Conservation (phyloP, 2,888 invertebrate species). For the Apamea epomidion region DNA sequence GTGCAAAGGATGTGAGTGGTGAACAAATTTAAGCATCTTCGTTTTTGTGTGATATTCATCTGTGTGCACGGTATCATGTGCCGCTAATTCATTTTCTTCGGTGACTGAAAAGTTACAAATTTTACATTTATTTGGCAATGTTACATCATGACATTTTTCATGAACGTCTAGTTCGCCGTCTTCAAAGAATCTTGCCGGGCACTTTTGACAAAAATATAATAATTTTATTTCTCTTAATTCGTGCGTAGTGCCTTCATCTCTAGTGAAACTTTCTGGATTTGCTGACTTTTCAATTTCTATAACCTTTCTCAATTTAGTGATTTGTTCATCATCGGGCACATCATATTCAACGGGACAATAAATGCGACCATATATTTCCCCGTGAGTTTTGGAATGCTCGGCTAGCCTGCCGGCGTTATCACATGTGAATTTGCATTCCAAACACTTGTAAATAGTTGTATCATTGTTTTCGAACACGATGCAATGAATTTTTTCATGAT, state of each 20-base stretch:
- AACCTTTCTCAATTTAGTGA: conserved; percentile 84
- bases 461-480: conserved; percentile 88
- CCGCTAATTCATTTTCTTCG: conserved; percentile 92
- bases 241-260: conserved; percentile 72
- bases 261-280: conserved; percentile 72
- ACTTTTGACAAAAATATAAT: conserved; percentile 95
- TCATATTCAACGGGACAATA: conserved; percentile 93
- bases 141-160: conserved; percentile 92
- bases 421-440: conserved; percentile 95
- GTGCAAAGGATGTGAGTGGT: conserved; percentile 91
- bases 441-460: conserved; percentile 91
- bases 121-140: conserved; percentile 92
- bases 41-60: conserved; percentile 95
- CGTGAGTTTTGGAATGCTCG: conserved; percentile 94
- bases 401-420: conserved; percentile 93
- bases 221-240: conserved; percentile 81
- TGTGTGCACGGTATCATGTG: conserved; percentile 94
- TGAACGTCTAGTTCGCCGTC: conserved; percentile 94
- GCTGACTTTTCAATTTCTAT: conserved; percentile 82
- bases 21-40: conserved; percentile 92
- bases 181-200: conserved; percentile 95
- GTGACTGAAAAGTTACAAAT: conserved; percentile 94
- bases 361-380: conserved; percentile 92
- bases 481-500: conserved; percentile 95
- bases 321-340: conserved; percentile 92